Evolutionary conservation across 2,113 vertebrate genomes (phyloP).

Genomic region (Apteryx mantelli): DNA sequence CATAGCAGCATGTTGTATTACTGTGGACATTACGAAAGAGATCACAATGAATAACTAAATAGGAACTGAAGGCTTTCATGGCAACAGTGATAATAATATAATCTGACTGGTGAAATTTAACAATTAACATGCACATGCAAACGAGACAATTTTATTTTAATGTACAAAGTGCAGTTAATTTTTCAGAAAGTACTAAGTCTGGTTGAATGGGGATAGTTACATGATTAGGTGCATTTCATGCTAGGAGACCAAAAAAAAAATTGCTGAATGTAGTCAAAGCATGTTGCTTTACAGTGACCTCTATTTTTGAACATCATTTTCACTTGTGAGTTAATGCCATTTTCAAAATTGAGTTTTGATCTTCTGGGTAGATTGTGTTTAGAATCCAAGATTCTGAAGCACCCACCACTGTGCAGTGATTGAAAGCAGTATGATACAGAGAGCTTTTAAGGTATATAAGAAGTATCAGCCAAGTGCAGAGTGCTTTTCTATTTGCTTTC

Average conservation of each 20-base stretch:
- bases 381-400: constrained; percentile 67
- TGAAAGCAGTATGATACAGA: constrained; percentile 70
- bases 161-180: neutral
- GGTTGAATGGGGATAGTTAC: neutral
- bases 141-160: constrained; percentile 6
- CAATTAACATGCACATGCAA: neutral
- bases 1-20: fast-evolving
- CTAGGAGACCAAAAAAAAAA: neutral
- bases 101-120: neutral
- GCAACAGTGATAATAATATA: neutral
- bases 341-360: constrained; percentile 75
- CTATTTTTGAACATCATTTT: constrained; percentile 70
- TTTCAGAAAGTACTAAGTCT: constrained; percentile 23
- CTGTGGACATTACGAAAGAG: neutral
- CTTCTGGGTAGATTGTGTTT: constrained; percentile 66
- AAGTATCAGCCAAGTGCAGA: constrained; percentile 65
- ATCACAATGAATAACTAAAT: neutral
- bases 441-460: constrained; percentile 64
- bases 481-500: constrained; percentile 65
- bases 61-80: neutral
- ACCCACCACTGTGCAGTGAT: constrained; percentile 59
- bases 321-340: constrained; percentile 69
- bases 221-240: constrained; percentile 19
- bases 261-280: constrained; percentile 46
- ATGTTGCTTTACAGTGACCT: constrained; percentile 40